phyloP scores from a whole-genome alignment of 1,140 invertebrate genomes.

The Neodiprion pinetum region DNA sequence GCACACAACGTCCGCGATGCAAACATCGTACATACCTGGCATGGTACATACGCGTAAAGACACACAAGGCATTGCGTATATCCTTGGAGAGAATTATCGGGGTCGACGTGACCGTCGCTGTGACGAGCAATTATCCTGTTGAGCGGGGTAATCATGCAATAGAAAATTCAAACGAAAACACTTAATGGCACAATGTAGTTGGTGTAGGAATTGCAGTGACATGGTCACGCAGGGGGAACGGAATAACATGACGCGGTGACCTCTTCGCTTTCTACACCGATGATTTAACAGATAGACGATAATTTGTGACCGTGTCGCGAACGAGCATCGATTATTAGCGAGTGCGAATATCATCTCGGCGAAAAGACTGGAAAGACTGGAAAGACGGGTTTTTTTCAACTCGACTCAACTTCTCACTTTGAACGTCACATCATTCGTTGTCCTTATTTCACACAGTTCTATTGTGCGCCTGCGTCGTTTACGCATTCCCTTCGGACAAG shows the following conservation, averaged over 20 bases:
- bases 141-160: constrained; percentile 3
- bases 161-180: constrained; percentile 1
- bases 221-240: too few species aligned
- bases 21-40: too few species aligned
- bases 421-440: too few species aligned
- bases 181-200: background rate
- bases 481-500: constrained; percentile 33
- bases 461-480: constrained; percentile 34
- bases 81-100: background rate
- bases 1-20: too few species aligned
- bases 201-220: too few species aligned
- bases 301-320: too few species aligned
- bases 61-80: background rate
- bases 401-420: too few species aligned
- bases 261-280: too few species aligned
- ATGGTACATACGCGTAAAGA: too few species aligned
- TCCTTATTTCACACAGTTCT: constrained; percentile 28
- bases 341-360: background rate
- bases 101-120: background rate
- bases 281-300: too few species aligned
- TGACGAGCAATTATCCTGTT: constrained; percentile 1
- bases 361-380: background rate
- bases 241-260: too few species aligned
- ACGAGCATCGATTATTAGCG: background rate
- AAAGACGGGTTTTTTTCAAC: too few species aligned